Evolutionary conservation across 2,888 invertebrate species (phyloP).

Genomic region (Punctoribates punctum): DNA sequence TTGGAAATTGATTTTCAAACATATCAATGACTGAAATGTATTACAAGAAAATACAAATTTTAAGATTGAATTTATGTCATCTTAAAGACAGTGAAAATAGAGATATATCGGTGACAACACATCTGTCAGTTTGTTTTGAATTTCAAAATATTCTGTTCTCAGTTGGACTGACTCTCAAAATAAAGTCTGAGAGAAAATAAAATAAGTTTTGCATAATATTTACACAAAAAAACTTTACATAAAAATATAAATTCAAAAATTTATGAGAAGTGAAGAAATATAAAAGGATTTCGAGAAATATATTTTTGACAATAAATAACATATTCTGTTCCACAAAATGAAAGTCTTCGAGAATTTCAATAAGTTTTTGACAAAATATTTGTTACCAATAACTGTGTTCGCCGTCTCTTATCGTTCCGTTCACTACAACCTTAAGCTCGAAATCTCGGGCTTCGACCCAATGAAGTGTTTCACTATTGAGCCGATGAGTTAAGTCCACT

Average conservation of each 20-base stretch:
- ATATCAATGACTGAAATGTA: too few relatives aligned
- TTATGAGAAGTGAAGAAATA: too few relatives aligned
- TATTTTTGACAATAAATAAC: too few relatives aligned
- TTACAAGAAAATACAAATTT: background rate
- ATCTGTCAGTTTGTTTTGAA: constrained; percentile 1
- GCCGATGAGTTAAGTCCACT: constrained; percentile 18
- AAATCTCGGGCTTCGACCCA: constrained; percentile 3
- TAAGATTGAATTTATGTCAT: background rate
- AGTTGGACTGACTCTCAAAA: background rate
- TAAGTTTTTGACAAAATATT: background rate
- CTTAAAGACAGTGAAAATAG: background rate
- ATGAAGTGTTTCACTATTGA: constrained; percentile 25
- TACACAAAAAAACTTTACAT: too few relatives aligned
- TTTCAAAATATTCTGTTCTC: background rate
- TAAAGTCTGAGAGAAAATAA: background rate
- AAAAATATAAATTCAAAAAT: too few relatives aligned
- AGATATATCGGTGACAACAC: background rate
- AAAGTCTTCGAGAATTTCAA: too few relatives aligned
- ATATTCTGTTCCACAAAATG: too few relatives aligned
- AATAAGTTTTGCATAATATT: too few relatives aligned
- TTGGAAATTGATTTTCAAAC: constrained; percentile 7
- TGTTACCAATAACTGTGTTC: background rate
- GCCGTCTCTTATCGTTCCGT: background rate
- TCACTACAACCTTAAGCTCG: background rate
- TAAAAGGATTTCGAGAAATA: too few relatives aligned